phyloP scores from a whole-genome alignment of 2,113 vertebrate genomes.

The Semnornis frantzii region DNA sequence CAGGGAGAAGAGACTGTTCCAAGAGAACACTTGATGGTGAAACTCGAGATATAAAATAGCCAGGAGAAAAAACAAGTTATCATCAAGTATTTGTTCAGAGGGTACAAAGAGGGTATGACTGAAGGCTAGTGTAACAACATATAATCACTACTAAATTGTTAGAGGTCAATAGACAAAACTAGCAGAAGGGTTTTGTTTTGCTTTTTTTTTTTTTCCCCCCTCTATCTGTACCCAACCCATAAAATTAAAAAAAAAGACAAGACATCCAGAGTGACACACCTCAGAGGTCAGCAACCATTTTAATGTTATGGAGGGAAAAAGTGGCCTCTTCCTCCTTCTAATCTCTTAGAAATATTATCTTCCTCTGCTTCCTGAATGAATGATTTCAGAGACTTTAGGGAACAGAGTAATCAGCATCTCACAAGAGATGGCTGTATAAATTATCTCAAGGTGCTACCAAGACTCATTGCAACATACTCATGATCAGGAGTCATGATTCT shows the following conservation, averaged over 20 bases:
- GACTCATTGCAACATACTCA: not conserved
- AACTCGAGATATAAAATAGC: not conserved
- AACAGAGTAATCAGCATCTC: not conserved
- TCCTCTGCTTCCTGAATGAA: not conserved
- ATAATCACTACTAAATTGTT: not conserved
- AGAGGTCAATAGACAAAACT: not conserved
- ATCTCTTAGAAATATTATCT: not conserved
- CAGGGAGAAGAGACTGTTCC: not conserved
- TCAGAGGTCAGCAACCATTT: not conserved
- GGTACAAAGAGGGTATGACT: not conserved
- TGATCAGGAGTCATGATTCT: not conserved
- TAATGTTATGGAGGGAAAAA: not conserved
- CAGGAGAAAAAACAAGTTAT: not conserved
- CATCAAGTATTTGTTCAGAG: not conserved
- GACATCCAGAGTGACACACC: not conserved
- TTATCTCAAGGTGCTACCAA: not conserved
- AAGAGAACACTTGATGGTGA: not conserved
- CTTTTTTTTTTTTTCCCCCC: not conserved
- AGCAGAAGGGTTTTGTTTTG: too few relatives aligned
- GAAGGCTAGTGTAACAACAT: not conserved
- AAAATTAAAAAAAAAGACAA: not conserved
- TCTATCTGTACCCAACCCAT: not conserved
- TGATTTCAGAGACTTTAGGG: not conserved
- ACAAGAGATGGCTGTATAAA: not conserved
- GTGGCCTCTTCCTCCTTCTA: not conserved